phyloP scores from a whole-genome alignment of 2,797 vertebrate species.

The Tauraco hartlaubi region DNA sequence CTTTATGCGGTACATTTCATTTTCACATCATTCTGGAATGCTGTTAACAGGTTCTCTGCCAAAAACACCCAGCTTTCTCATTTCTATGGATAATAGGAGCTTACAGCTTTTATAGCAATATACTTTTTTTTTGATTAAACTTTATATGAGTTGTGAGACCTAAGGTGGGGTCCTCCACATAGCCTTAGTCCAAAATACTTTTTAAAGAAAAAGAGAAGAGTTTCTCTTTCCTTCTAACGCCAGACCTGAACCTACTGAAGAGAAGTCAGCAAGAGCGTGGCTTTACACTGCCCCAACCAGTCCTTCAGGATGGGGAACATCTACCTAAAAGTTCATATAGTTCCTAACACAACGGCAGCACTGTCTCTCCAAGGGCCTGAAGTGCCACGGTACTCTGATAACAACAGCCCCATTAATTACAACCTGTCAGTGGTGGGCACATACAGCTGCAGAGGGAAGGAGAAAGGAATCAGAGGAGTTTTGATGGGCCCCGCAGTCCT shows the following conservation, averaged over 20 bases:
- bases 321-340: not conserved
- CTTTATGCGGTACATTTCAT: not conserved
- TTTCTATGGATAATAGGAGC: not conserved
- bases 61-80: not conserved
- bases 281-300: not conserved
- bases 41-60: not conserved
- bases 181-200: not conserved
- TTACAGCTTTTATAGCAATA: not conserved
- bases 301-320: not conserved
- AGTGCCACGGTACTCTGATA: not conserved
- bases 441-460: not conserved
- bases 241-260: not conserved
- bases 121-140: not conserved
- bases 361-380: not conserved
- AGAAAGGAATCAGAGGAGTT: not conserved
- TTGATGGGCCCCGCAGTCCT: not conserved
- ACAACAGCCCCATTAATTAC: not conserved
- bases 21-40: not conserved
- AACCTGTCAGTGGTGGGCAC: fast-evolving
- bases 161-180: not conserved
- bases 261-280: not conserved
- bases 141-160: not conserved
- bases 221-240: not conserved
- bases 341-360: not conserved
- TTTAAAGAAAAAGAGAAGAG: not conserved